Evolutionary conservation across 2,888 invertebrate species (phyloP).

Genomic region (Euphydryas editha): DNA sequence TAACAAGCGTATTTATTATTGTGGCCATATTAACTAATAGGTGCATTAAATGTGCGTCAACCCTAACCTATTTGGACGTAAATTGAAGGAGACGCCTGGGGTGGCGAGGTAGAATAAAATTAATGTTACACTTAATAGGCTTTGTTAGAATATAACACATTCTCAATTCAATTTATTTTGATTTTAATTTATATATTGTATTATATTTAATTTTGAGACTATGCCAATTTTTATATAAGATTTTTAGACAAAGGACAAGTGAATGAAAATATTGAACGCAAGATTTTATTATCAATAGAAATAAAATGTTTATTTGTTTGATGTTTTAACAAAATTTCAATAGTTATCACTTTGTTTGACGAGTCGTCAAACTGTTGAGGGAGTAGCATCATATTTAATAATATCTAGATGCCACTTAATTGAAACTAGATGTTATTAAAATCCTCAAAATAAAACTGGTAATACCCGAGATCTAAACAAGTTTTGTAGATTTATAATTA

Average conservation of each 20-base stretch:
- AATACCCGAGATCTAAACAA: too few relatives aligned
- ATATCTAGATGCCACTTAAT: too few relatives aligned
- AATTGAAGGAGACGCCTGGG: constrained; percentile 17
- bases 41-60: background rate
- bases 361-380: too few relatives aligned
- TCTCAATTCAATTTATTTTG: background rate
- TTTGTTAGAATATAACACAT: constrained; percentile 13
- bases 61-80: constrained; percentile 12
- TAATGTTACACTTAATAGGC: constrained; percentile 20
- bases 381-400: too few relatives aligned
- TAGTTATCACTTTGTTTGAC: too few relatives aligned
- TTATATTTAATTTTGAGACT: background rate
- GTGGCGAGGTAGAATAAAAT: constrained; percentile 21
- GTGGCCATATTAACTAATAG: background rate
- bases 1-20: too few relatives aligned
- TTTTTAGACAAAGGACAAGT: background rate
- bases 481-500: background rate
- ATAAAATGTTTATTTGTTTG: too few relatives aligned
- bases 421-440: too few relatives aligned
- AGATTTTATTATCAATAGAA: too few relatives aligned
- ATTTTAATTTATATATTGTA: background rate
- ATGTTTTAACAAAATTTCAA: too few relatives aligned
- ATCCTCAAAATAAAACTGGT: too few relatives aligned
- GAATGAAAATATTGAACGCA: background rate
- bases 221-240: background rate